Base-by-base conservation (phyloP, 2,797 vertebrate genomes). In the Loriculus beryllinus region DNA sequence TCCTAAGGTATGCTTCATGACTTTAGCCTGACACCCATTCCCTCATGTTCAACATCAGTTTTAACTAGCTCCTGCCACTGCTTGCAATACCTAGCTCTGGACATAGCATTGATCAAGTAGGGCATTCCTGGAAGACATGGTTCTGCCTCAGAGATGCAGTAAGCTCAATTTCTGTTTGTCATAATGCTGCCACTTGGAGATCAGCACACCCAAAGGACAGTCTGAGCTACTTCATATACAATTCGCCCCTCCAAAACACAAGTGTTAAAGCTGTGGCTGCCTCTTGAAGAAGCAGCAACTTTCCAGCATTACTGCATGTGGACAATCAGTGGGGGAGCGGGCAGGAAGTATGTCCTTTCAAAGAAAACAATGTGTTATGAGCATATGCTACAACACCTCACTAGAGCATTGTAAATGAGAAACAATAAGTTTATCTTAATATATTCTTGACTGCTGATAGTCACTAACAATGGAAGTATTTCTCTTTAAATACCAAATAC, bases 1-100 rank as follows among this genome's bases (percentile, higher is more conserved):
- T 16, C 9, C 9, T 21, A 49, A 60, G 33, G 4, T 21, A 17
- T 5, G 1, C 40, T 49, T 64, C 42, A 19, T 3, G 0, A 37
- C 48, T 86, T 70, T 0, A 81, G 42, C 45, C 49, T 42, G 57
- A 65, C 47, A 51, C 12, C 26, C 25, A 14, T 15, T 59, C 82
- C 47, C 43, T 70, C n/a, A 19, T 1, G 2, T 26, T 39, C 56
- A 48, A 5, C 40, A 48, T 7, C 25, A 63, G 39, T 8, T 83
- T 19, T 5, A 49, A 64, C 39, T 29, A 54, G n/a, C 22, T 64
- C 48, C 26, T 37, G 20, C 14, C 54, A 17, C 42, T 45, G 70
- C 25, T 31, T 45, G 0, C 17, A 57, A 56, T 18, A 70, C 15
- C 49, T 39, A 25, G 51, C 68, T 37, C 91, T 35, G 43, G 48